Evolutionary conservation across 2,113 vertebrate species (phyloP), one percentile per base, ranked within the genome.

Genomic region (Gobio gobio): DNA sequence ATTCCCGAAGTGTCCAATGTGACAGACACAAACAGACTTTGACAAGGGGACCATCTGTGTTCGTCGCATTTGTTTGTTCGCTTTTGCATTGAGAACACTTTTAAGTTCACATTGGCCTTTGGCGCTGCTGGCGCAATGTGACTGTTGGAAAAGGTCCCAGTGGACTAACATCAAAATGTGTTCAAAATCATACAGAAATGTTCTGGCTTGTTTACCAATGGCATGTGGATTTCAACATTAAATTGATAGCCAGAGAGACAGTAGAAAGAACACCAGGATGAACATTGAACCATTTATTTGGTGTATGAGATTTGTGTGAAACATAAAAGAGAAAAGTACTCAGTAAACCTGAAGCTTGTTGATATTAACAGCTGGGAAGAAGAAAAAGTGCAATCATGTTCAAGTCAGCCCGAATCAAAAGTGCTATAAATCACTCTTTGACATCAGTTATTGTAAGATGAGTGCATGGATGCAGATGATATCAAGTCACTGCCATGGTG

Each of bases 371-470:
- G 61, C 40, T 81, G 61, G 61, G 43, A 81, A 66, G 45, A 51
- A 33, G 26, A 68, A 66, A 81, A 51, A 81, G 45, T 33, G 61
- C 79, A 81, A 81, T 68, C 79, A 81, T 81, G 79, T 66, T 36
- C 18, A 81, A 81, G 79, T 81, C 79, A 68, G 2, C 36, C 79
- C 22, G 5, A 81, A 81, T 66, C 79, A 68, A 49, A 29, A 20
- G 5, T 16, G 18, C 63, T 26, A 81, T 81, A 81, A 51, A 81
- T 66, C 61, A 81, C 26, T 68, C 59, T 54, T 64, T 36, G 61
- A 81, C 79, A 81, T 68, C 79, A 68, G 79, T 81, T 68, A 81
- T 81, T 68, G 61, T 68, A 81, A 81, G 26, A 81, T 68, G 45
- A 81, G 79, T 81, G 79, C 61, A 81, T 81, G 43, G 45, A 81